Percentiles rank a stretch among this genome's conserved stretches.
Conservation (phyloP, 2,888 invertebrate genomes). For the Rhagium mordax region DNA sequence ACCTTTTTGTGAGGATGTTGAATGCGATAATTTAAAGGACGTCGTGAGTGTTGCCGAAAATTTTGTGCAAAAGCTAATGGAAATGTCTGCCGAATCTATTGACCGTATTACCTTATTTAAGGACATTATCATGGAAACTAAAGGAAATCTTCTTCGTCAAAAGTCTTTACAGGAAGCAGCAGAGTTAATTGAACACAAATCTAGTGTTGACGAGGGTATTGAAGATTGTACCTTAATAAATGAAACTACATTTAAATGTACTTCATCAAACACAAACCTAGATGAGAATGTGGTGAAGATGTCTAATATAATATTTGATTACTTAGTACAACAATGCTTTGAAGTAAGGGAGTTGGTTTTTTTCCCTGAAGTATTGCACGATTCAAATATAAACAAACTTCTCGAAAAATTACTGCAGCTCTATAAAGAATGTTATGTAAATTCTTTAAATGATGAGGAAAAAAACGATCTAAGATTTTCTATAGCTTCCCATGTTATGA, state of each 20-base stretch:
- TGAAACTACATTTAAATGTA: constrained; percentile 15
- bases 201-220: constrained; percentile 56
- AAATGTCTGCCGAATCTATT: constrained; percentile 25
- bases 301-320: constrained; percentile 59
- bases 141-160: constrained; percentile 28
- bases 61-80: constrained; percentile 30
- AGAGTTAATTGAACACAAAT: not conserved
- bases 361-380: constrained; percentile 64
- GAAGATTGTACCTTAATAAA: constrained; percentile 51
- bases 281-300: constrained; percentile 51
- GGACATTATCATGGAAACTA: constrained; percentile 29
- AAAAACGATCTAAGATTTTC: constrained; percentile 60
- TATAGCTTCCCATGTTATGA: constrained; percentile 55
- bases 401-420: constrained; percentile 54
- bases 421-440: constrained; percentile 58
- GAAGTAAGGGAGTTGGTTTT: constrained; percentile 63
- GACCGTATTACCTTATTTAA: constrained; percentile 4
- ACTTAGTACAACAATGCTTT: constrained; percentile 62
- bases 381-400: constrained; percentile 60
- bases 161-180: not conserved
- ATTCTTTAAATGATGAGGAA: constrained; percentile 54
- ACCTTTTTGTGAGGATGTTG: not conserved
- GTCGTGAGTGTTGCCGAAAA: constrained; percentile 30
- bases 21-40: constrained; percentile 20
- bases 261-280: constrained; percentile 9